These are phyloP conservation scores for Nothoprocta perdicaria DNA, from an alignment of 2,113 vertebrate genomes.

Conservation along the genomic window DNA sequence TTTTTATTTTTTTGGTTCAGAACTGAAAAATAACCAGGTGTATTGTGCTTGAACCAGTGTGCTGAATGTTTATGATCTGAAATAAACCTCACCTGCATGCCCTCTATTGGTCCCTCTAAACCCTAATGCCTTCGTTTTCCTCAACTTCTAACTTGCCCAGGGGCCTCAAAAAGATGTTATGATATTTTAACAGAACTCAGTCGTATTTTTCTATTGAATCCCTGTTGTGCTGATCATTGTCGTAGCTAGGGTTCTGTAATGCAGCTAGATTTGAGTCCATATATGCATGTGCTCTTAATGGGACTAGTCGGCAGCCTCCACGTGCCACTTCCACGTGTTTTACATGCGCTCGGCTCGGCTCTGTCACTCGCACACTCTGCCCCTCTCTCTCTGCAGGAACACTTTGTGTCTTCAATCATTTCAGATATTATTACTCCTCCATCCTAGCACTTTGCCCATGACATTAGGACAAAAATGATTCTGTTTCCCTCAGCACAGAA, in stretches of 20 bases:
- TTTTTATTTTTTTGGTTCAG: not conserved
- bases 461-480: conserved; percentile 6
- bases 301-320: not conserved
- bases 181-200: not conserved
- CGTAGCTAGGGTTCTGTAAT: not conserved
- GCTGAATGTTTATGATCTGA: not conserved
- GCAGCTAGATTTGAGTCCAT: not conserved
- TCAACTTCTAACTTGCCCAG: not conserved
- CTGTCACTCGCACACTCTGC: not conserved
- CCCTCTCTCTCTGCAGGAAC: not conserved
- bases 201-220: not conserved
- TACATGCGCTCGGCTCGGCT: not conserved
- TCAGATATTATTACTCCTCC: conserved; percentile 10
- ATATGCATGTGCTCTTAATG: not conserved
- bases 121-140: not conserved
- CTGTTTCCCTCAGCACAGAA: not conserved
- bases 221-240: not conserved
- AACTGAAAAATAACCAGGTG: not conserved
- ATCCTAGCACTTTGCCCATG: not conserved
- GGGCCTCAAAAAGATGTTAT: not conserved
- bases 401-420: conserved; percentile 30
- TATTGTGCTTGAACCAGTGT: not conserved
- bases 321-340: not conserved
- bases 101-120: not conserved
- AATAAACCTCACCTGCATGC: not conserved